phyloP scores from a whole-genome alignment of 2,888 invertebrate genomes.

The Pycnomerus fuliginosus region DNA sequence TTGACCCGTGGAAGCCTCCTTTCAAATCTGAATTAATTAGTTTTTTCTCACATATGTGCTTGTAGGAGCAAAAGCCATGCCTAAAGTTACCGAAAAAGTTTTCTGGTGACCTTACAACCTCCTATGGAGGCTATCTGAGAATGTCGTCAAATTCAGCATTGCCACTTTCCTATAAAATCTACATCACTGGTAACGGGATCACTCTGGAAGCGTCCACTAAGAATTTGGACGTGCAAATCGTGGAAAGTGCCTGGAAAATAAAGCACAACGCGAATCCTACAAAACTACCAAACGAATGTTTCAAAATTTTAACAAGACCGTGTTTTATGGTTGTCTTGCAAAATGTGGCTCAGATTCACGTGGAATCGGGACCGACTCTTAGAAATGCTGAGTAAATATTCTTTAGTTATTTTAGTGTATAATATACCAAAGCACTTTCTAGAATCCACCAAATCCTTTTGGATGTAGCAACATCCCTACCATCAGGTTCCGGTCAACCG shows the following conservation, averaged over 20 bases:
- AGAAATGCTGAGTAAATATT: conserved; percentile 28
- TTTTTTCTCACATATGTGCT: too few relatives aligned
- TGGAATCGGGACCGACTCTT: conserved; percentile 47
- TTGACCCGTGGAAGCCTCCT: too few relatives aligned
- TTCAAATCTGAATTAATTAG: too few relatives aligned
- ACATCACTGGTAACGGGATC: conserved; percentile 72
- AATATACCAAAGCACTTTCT: background rate
- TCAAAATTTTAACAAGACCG: conserved; percentile 65
- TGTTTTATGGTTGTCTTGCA: conserved; percentile 92
- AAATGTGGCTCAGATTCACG: conserved; percentile 75
- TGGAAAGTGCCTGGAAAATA: conserved; percentile 76
- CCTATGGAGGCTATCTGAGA: conserved; percentile 86
- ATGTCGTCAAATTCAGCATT: conserved; percentile 63
- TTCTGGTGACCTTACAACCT: conserved; percentile 82
- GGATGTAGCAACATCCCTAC: conserved; percentile 75
- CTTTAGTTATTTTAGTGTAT: background rate
- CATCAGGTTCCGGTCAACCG: conserved; percentile 60
- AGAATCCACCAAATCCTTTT: conserved; percentile 70
- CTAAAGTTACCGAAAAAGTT: conserved; percentile 80
- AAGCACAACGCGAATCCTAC: conserved; percentile 23
- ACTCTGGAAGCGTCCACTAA: conserved; percentile 38
- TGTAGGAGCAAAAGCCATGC: too few relatives aligned
- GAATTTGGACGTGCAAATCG: conserved; percentile 57
- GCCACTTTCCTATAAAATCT: conserved; percentile 63
- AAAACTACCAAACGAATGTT: conserved; percentile 47